These are phyloP conservation scores for Thalassarche chlororhynchos DNA, from an alignment of 2,113 vertebrate species.

Conservation along the genomic window DNA sequence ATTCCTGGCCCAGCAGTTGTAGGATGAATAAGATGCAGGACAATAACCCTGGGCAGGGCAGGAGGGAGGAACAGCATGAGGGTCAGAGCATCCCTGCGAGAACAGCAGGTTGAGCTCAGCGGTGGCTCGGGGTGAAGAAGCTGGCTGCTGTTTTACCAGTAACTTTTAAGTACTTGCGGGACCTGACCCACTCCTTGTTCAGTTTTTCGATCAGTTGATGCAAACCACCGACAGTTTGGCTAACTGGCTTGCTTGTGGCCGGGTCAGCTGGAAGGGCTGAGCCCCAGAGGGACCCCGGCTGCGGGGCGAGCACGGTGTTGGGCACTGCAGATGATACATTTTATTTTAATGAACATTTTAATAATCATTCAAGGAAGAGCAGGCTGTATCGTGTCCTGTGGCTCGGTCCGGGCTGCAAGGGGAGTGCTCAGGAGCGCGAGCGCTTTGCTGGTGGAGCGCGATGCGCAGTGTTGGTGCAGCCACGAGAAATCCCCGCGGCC, in stretches of 20 bases:
- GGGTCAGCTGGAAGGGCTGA: background rate
- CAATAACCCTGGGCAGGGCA: background rate
- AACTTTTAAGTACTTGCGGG: background rate
- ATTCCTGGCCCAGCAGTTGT: background rate
- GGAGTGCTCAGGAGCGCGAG: rapidly evolving
- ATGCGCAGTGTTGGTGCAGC: no score
- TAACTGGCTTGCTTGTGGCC: background rate
- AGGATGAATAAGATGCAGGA: background rate
- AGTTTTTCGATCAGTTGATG: background rate
- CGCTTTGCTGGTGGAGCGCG: background rate
- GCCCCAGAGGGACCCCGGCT: background rate
- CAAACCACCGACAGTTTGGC: rapidly evolving
- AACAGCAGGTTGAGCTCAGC: background rate
- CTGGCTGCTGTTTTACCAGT: background rate
- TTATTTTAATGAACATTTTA: background rate
- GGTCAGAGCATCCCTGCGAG: background rate
- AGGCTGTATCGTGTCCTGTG: rapidly evolving
- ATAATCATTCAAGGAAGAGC: rapidly evolving
- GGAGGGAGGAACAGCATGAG: background rate
- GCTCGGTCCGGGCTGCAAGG: background rate
- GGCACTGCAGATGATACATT: rapidly evolving
- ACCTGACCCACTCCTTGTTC: background rate
- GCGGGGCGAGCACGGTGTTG: rapidly evolving
- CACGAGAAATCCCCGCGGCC: rapidly evolving
- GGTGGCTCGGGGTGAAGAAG: rapidly evolving